Base-by-base conservation (phyloP, 2,888 invertebrate genomes). In the Euplexia lucipara region DNA sequence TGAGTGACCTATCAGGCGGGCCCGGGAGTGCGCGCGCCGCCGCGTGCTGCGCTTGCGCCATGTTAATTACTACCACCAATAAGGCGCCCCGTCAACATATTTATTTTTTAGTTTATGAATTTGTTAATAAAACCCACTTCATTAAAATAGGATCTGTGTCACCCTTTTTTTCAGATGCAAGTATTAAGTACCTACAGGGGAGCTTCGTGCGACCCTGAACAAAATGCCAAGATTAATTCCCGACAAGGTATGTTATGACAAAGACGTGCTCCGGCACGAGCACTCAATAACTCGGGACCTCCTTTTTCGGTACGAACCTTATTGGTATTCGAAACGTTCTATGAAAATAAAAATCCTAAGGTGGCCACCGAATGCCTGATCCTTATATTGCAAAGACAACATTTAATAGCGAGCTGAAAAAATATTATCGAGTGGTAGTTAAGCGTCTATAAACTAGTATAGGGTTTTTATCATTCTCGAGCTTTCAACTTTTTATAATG, bases 1-100 rank as follows among this genome's bases (percentile, higher is more conserved):
- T 92, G 92, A 93, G 88, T 92, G 93, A 93, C 93, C 92, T 86
- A 88, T 88, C 90, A 86, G 75, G 48, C 63, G 65, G 44, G 60
- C 52, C 37, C 14, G 26, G 32, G 53, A 51, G 65, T 57, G 75
- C 64, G 71, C 58, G 64, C 72, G 73, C 70, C 83, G 79, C 80
- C 84, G 75, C 84, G 83, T 79, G 82, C 78, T 82, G 86, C 88
- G 83, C 86, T 83, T 83, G 87, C 88, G 84, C 91, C 90, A 90
- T 89, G 88, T 91, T 93, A 95, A 95, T 95, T 94, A 93, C 92
- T 87, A 90, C 89, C 79, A 90, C 92, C 93, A 92, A 92, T 94
- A 94, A 92, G 91, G 90, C 88, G 90, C 88, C 86, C 88, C 86
- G 87, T 91, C 92, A 90, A 92, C 90, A 89, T 91, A 88, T 88